phyloP scores from a whole-genome alignment of 2,888 invertebrate genomes.

The Heliconius charithonia region DNA sequence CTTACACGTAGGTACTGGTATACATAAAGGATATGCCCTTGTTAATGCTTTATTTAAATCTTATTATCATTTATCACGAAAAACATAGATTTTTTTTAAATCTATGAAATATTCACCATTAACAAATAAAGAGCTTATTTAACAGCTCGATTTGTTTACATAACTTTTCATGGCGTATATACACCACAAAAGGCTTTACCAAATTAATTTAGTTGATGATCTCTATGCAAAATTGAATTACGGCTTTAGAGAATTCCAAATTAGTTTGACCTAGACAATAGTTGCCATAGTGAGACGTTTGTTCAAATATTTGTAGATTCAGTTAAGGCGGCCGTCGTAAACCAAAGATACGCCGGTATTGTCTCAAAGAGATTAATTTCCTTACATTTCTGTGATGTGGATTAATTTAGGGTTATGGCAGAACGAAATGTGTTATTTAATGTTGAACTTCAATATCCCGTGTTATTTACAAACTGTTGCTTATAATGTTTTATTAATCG shows the following conservation, averaged over 20 bases:
- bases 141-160: background rate
- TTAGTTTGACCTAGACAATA: conserved; percentile 81
- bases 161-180: conserved; percentile 2
- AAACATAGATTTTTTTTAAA: background rate
- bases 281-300: conserved; percentile 62
- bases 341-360: conserved; percentile 78
- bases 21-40: too few species aligned
- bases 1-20: background rate
- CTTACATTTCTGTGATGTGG: conserved; percentile 64
- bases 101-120: background rate
- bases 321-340: conserved; percentile 71
- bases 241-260: conserved; percentile 67
- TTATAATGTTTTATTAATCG: conserved; percentile 6
- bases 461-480: background rate
- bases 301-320: conserved; percentile 79
- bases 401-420: conserved; percentile 47
- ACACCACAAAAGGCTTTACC: conserved; percentile 60
- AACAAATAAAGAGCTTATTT: background rate
- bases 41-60: background rate
- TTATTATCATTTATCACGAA: background rate
- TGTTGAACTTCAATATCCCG: conserved; percentile 15
- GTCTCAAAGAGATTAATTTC: conserved; percentile 80
- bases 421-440: conserved; percentile 22
- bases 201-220: conserved; percentile 66
- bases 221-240: conserved; percentile 76